Percentiles rank a stretch among this genome's conserved stretches.
Evolutionary conservation across 23 tunicate species (phyloP).

Genomic region (Corella eumyota): DNA sequence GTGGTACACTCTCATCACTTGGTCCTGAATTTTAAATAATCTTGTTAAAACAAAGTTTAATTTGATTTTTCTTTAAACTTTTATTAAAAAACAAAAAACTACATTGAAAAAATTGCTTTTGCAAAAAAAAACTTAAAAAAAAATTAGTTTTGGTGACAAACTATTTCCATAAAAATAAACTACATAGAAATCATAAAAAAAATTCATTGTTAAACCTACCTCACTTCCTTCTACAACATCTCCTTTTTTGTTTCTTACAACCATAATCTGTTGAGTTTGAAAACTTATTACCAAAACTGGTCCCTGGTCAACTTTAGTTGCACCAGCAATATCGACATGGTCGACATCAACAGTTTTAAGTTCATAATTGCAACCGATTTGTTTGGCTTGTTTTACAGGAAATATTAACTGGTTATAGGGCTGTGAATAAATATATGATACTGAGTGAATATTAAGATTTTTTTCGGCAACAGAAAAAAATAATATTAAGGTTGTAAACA

Average conservation of each 20-base stretch:
- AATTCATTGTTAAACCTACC: slow-evolving; percentile 46
- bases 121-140: too few species aligned
- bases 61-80: too few species aligned
- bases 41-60: too few species aligned
- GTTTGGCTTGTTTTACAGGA: slow-evolving; percentile 53
- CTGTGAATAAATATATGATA: slow-evolving; percentile 20
- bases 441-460: too few species aligned
- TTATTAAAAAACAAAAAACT: too few species aligned
- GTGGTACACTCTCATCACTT: slow-evolving; percentile 67
- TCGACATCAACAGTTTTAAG: slow-evolving; percentile 61
- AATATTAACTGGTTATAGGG: slow-evolving; percentile 81
- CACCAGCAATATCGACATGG: slow-evolving; percentile 77
- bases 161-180: too few species aligned
- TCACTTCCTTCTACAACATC: slow-evolving; percentile 71
- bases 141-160: too few species aligned
- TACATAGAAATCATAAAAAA: too few species aligned
- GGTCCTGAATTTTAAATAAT: slow-evolving; percentile 22
- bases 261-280: slow-evolving; percentile 84
- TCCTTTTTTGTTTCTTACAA: slow-evolving; percentile 61
- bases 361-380: slow-evolving; percentile 36
- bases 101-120: too few species aligned
- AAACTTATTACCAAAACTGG: slow-evolving; percentile 77
- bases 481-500: background rate
- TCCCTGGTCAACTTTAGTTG: slow-evolving; percentile 79
- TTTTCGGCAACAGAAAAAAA: background rate